These are phyloP conservation scores for Phrynocephalus versicolor DNA, from an alignment of 2,113 vertebrate species.

Conservation along the genomic window DNA sequence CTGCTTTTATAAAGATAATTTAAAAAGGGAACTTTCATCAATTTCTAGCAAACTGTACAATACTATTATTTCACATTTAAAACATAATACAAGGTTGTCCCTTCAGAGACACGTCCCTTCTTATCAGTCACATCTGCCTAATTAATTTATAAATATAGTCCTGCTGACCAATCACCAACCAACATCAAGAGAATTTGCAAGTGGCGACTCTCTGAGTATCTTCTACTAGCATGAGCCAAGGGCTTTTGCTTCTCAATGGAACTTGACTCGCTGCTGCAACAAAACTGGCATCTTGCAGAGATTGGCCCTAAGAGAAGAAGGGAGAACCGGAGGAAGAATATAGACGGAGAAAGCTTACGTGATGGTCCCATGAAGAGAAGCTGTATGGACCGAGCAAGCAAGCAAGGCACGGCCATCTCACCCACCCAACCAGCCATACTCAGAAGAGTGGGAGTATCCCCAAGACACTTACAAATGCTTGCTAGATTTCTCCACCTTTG, in stretches of 20 bases:
- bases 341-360: not conserved
- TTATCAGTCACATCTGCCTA: too few relatives aligned
- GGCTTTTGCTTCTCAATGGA: too few relatives aligned
- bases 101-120: too few relatives aligned
- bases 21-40: not conserved
- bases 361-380: not conserved
- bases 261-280: too few relatives aligned
- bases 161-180: too few relatives aligned
- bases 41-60: not conserved
- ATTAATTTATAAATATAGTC: too few relatives aligned
- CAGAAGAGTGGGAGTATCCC: not conserved
- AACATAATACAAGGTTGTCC: too few relatives aligned
- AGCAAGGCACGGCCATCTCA: not conserved
- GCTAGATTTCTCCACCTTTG: accelerated
- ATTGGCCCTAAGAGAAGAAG: not conserved
- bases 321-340: not conserved
- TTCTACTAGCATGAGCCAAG: too few relatives aligned
- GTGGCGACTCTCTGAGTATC: too few relatives aligned
- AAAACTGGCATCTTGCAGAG: too few relatives aligned
- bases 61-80: too few relatives aligned
- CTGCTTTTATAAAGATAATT: not conserved
- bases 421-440: not conserved
- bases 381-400: not conserved
- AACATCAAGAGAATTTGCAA: too few relatives aligned
- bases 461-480: not conserved